A percentile compares a stretch with the other conserved stretches of the same genome.
These are phyloP conservation scores for Meda fulgida DNA, from an alignment of 2,797 vertebrate genomes.

Conservation along the genomic window DNA sequence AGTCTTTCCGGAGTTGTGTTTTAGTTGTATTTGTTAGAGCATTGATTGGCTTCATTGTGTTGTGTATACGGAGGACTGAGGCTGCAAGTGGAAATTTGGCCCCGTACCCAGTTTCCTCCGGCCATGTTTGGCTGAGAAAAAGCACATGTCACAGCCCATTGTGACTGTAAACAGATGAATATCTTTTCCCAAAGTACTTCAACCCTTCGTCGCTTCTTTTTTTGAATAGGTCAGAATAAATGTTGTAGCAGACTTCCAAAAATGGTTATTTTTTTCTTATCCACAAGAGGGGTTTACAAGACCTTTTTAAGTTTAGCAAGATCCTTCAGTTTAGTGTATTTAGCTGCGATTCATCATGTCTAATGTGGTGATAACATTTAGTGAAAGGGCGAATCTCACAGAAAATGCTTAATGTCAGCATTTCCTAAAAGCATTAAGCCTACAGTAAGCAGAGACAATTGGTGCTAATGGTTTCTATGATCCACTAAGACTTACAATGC, in stretches of 20 bases:
- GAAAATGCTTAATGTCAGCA: background rate
- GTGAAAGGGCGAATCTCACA: background rate
- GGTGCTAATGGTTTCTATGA: background rate
- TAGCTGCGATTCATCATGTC: conserved; percentile 4
- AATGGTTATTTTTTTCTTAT: conserved; percentile 44
- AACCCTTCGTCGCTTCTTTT: conserved; percentile 35
- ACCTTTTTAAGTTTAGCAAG: background rate
- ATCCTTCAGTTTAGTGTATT: background rate
- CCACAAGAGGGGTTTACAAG: background rate
- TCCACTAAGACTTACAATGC: too few relatives aligned
- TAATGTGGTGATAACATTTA: background rate
- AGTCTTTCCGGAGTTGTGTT: conserved; percentile 3
- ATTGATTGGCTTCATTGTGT: conserved; percentile 52
- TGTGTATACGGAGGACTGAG: conserved; percentile 54
- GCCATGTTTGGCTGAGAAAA: conserved; percentile 67
- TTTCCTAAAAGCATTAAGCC: background rate
- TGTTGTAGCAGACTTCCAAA: conserved; percentile 63
- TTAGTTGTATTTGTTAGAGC: conserved; percentile 22
- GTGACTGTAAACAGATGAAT: conserved; percentile 79
- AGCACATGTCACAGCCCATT: conserved; percentile 72
- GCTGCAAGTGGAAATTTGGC: conserved; percentile 80
- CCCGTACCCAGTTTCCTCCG: conserved; percentile 71
- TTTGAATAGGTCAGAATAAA: conserved; percentile 59
- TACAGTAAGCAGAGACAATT: background rate
- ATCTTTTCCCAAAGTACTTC: conserved; percentile 63